Base-by-base conservation (phyloP, 2,888 invertebrate genomes). In the Drosophila buzzatii region DNA sequence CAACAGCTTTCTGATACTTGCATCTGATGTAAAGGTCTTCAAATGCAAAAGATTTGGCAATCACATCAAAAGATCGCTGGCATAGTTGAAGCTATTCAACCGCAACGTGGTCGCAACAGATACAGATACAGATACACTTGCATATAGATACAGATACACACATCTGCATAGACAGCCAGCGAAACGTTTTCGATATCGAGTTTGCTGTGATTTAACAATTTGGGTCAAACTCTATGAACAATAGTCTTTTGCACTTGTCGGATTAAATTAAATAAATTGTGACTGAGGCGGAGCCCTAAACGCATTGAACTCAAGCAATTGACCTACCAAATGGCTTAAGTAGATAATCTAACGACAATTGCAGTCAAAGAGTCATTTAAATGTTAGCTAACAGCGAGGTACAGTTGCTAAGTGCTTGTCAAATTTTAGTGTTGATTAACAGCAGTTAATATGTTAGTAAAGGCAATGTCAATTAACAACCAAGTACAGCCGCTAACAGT, bases 1-100 rank as follows among this genome's bases (percentile, higher is more conserved):
- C 82, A 77, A 77, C 70, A 55, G 47, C 12, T 60, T 49, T 66
- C 79, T 45, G 65, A 61, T 79, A 59, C 75, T 49, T 79, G 78
- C 80, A 82, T 67, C 80, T 82, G 68, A 64, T 77, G 70, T 74
- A 78, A 89, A 84, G 87, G 87, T 81, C 75, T 84, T 76, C 55
- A 71, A 88, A 88, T 78, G 83, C 85, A 75, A 80, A 51, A 79
- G 84, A 88, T 86, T 86, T 86, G 86, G 90, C 82, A 86, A 86
- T 81, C 76, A 79, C 85, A 75, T 79, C 82, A 81, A 86, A 51
- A 86, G 85, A 86, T 87, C 77, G 84, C 55, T 77, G 77, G 77
- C 80, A 79, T 68, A 79, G 56, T 86, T 82, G 71, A 70, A 76
- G 66, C 88, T 83, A 87, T 90, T 87, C 86, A 87, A 87, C 86